Percentiles rank a stretch among this genome's conserved stretches.
Evolutionary conservation across 2,797 vertebrate species (phyloP).

Genomic region (Sebastes nivosus): DNA sequence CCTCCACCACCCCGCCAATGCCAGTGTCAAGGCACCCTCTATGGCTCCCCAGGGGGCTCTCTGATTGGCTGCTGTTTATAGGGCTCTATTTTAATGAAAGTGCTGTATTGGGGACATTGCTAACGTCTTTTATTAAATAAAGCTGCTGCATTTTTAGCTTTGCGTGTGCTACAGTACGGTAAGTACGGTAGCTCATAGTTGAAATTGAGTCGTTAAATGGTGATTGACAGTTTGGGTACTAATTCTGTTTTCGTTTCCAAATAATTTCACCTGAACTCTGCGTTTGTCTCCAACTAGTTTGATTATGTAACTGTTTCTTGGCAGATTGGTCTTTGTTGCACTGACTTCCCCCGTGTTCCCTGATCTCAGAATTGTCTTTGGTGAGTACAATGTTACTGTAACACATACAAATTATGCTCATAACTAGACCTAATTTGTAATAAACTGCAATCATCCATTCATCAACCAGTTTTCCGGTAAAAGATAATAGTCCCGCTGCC

Average conservation of each 20-base stretch:
- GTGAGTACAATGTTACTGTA: background rate
- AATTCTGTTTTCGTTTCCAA: background rate
- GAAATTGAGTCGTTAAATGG: background rate
- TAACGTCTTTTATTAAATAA: background rate
- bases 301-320: background rate
- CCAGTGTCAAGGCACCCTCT: background rate
- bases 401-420: background rate
- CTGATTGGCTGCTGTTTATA: background rate
- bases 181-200: background rate
- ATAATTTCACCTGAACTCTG: background rate
- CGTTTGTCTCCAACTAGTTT: background rate
- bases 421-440: background rate
- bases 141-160: background rate
- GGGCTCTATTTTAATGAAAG: background rate
- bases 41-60: background rate
- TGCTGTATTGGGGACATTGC: background rate
- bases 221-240: background rate
- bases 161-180: background rate
- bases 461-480: background rate
- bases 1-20: background rate
- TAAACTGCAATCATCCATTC: background rate
- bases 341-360: background rate
- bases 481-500: background rate
- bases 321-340: background rate
- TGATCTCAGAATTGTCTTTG: background rate